phyloP scores from a whole-genome alignment of 2,797 vertebrate genomes.

The Falco cherrug region DNA sequence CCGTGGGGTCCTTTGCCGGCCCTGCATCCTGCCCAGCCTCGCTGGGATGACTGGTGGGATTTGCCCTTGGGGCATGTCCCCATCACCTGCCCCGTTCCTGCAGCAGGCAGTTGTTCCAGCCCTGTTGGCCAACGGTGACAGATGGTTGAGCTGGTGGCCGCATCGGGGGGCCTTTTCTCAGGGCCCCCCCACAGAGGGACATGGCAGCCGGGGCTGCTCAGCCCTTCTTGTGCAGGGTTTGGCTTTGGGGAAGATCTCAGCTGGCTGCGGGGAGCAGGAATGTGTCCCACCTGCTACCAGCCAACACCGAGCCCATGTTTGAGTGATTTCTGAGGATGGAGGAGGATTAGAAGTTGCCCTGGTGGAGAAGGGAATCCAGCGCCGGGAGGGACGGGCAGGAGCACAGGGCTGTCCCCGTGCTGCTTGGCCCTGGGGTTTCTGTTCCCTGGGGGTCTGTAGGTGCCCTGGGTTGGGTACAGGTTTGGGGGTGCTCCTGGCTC shows the following conservation, averaged over 20 bases:
- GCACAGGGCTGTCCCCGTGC: not conserved
- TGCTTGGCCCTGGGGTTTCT: not conserved
- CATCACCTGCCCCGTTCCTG: not conserved
- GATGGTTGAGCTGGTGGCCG: constrained; percentile 62
- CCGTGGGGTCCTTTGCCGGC: not conserved
- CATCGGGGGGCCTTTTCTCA: not conserved
- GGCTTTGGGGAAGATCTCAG: not conserved
- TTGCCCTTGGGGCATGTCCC: not conserved
- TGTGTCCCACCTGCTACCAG: not conserved
- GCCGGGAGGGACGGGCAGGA: not conserved
- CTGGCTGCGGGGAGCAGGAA: not conserved
- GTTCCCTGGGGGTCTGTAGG: not conserved
- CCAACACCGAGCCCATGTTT: rapidly evolving
- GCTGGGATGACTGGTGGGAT: not conserved
- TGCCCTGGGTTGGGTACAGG: not conserved
- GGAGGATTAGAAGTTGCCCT: not conserved
- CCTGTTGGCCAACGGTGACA: constrained; percentile 57
- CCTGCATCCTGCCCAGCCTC: not conserved
- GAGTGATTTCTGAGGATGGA: not conserved
- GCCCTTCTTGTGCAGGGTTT: not conserved
- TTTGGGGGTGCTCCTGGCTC: too few relatives aligned
- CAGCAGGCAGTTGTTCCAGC: constrained; percentile 36
- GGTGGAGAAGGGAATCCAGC: not conserved
- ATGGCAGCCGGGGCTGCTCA: not conserved
- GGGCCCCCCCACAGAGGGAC: not conserved